phyloP scores from a whole-genome alignment of 1,140 invertebrate genomes.

The Neodiprion pinetum region DNA sequence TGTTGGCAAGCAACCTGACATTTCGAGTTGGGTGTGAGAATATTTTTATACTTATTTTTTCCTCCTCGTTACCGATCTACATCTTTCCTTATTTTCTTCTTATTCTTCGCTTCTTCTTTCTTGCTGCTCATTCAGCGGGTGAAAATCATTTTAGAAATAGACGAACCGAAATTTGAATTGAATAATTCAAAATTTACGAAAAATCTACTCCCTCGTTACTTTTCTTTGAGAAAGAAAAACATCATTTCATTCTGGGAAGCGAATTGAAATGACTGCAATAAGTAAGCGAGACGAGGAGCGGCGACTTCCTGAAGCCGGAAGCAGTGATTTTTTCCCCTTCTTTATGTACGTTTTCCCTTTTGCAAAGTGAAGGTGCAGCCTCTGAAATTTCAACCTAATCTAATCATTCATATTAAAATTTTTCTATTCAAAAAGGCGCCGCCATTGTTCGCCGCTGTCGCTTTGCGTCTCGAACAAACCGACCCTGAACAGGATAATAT shows the following conservation, averaged over 20 bases:
- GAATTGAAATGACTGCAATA: too few species aligned
- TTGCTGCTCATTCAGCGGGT: background rate
- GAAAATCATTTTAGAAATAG: too few species aligned
- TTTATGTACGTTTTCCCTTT: background rate
- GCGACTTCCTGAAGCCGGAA: too few species aligned
- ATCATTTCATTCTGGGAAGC: too few species aligned
- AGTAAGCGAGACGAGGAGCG: too few species aligned
- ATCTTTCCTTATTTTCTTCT: background rate
- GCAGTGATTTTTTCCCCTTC: background rate
- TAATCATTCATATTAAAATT: conserved; percentile 1
- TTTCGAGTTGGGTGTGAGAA: background rate
- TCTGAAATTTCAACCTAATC: background rate
- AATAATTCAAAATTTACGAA: too few species aligned
- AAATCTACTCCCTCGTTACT: too few species aligned
- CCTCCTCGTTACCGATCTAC: too few species aligned
- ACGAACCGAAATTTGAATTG: too few species aligned
- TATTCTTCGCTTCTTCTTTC: background rate
- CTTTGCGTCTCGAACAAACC: too few species aligned
- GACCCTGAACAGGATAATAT: background rate
- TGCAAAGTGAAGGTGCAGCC: background rate
- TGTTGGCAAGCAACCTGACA: background rate
- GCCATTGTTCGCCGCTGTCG: background rate
- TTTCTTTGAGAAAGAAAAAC: too few species aligned
- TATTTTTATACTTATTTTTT: background rate
- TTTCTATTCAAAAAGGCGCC: background rate